Conservation (phyloP, 1,140 invertebrate species). For the Epicauta chinensis region DNA sequence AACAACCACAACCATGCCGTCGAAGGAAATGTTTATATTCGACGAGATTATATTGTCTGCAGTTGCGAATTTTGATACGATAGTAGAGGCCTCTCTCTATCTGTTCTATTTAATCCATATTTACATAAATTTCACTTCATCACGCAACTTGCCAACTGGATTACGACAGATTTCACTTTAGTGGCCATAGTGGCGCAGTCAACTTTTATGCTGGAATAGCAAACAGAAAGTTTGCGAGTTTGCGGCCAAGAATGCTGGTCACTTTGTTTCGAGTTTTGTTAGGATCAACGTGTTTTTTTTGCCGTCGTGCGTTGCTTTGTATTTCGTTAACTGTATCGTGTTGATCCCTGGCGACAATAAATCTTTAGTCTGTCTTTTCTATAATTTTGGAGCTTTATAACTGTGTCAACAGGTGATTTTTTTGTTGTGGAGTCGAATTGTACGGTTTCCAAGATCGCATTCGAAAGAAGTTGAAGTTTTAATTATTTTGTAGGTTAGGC, state of each 20-base stretch:
- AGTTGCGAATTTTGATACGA: constrained; percentile 22
- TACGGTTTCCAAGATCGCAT: too few relatives aligned
- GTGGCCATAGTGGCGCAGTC: background rate
- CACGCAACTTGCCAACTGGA: constrained; percentile 22
- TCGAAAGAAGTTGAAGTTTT: too few relatives aligned
- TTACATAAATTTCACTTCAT: constrained; percentile 31
- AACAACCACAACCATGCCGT: constrained; percentile 1
- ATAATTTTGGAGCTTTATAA: constrained; percentile 4
- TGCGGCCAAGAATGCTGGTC: too few relatives aligned
- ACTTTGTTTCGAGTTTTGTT: background rate
- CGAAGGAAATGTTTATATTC: constrained; percentile 30
- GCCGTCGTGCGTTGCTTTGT: constrained; percentile 2
- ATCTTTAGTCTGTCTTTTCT: constrained; percentile 6
- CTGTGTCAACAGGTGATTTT: constrained; percentile 17
- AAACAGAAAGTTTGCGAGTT: too few relatives aligned
- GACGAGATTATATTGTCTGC: constrained; percentile 21
- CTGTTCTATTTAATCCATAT: constrained; percentile 34
- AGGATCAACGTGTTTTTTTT: constrained; percentile 1
- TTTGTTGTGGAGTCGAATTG: background rate
- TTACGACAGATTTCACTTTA: constrained; percentile 18
- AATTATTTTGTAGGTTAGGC: background rate
- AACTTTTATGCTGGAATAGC: background rate
- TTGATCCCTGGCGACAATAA: constrained; percentile 13
- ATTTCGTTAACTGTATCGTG: constrained; percentile 14
- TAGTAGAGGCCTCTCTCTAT: constrained; percentile 9